Evolutionary conservation across 2,888 invertebrate species (phyloP), one percentile per base, ranked within the genome.

Genomic region (Meteorus cinctellus): DNA sequence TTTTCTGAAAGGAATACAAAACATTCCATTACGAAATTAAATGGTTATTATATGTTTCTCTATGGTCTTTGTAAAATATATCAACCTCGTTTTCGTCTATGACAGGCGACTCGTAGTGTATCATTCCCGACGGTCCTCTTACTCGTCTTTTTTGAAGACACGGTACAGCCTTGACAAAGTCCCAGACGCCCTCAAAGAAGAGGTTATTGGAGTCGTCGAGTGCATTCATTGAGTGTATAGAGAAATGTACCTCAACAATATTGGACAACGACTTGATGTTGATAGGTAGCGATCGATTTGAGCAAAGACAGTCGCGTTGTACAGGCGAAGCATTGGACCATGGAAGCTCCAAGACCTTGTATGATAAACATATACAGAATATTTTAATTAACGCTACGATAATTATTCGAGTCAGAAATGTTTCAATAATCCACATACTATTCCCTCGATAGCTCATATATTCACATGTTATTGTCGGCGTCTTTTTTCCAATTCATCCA

Each of bases 121-220:
- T 92, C 82, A 95, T 94, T 0, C 96, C 96, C 83, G 95, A 96
- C 5, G 95, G 92, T 0, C 96, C 96, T 75, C 92, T 92, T 72
- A 94, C 93, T 81, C 93, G 91, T 81, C 95, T 92, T 66, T 94
- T 93, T 81, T 93, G 93, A 77, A 93, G 92, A 86, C 96, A 96
- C 31, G 92, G 92, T 0, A 93, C 92, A 65, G 93, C 91, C 84
- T 94, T 92, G 14, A 96, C 92, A 83, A 96, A 96, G 87, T 96
- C 96, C 89, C 95, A 96, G 60, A 93, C 93, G 6, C 95, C 96
- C 88, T 96, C 96, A 89, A 97, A 96, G 86, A 94, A 95, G 81
- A 97, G 92, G 67, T 94, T 94, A 76, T 95, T 93, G 87, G 96
- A 96, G 91, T 97, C 96, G 85, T 97, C 96, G 24, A 95, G 91